These are phyloP conservation scores for Linyphia triangularis DNA, from an alignment of 2,888 invertebrate genomes.

Conservation along the genomic window DNA sequence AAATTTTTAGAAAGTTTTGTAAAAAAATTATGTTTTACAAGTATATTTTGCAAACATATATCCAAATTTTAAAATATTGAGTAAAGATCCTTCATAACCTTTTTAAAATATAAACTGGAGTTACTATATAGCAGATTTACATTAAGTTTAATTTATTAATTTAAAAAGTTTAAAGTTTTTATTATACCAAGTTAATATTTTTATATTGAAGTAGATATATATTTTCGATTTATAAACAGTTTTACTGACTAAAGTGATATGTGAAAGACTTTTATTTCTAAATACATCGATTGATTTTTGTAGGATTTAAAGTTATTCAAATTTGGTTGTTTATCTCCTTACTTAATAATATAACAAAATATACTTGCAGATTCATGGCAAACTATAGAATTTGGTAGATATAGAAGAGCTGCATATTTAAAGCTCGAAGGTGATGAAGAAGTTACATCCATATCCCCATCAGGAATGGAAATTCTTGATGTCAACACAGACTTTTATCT, in stretches of 20 bases:
- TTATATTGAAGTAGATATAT: too few species aligned
- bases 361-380: slow-evolving; percentile 65
- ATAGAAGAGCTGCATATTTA: slow-evolving; percentile 69
- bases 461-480: slow-evolving; percentile 74
- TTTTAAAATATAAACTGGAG: background rate
- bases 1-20: too few species aligned
- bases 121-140: too few species aligned
- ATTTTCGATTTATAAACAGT: too few species aligned
- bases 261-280: too few species aligned
- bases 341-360: background rate
- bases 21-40: too few species aligned
- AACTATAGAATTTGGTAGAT: slow-evolving; percentile 67
- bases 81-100: background rate
- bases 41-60: background rate
- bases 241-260: too few species aligned
- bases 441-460: slow-evolving; percentile 63
- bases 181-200: too few species aligned
- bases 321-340: background rate
- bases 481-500: slow-evolving; percentile 70
- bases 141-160: too few species aligned
- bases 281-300: background rate
- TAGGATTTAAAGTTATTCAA: background rate
- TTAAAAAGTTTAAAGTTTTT: too few species aligned
- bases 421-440: slow-evolving; percentile 69
- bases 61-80: background rate